phyloP scores from a whole-genome alignment of 2,113 vertebrate species.

The Caranx ignobilis region DNA sequence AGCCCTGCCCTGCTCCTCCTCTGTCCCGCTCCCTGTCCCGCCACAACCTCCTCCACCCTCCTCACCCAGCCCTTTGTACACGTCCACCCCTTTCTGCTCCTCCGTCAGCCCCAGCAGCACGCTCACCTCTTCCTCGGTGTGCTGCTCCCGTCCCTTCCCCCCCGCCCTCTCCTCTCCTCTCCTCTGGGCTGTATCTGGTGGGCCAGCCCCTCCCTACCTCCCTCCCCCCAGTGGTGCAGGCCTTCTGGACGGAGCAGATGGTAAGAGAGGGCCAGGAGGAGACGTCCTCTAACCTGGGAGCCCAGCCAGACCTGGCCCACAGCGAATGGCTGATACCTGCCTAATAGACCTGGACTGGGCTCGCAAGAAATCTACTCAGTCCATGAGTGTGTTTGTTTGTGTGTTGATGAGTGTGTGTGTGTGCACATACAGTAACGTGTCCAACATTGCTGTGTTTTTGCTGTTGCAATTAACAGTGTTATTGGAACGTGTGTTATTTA shows the following conservation, averaged over 20 bases:
- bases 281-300: conserved; percentile 87
- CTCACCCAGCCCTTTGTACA: conserved; percentile 22
- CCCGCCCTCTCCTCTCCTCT: conserved; percentile 23
- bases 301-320: conserved; percentile 80
- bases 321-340: conserved; percentile 69
- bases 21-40: background rate
- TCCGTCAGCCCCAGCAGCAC: conserved; percentile 26
- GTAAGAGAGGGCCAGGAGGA: conserved; percentile 81
- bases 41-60: background rate
- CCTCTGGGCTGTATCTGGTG: conserved; percentile 64
- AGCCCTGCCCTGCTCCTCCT: conserved; percentile 60
- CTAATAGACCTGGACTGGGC: conserved; percentile 77
- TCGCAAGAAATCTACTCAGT: conserved; percentile 53
- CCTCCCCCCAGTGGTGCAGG: conserved; percentile 71
- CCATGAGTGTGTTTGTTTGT: conserved; percentile 36
- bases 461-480: conserved; percentile 26
- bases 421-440: conserved; percentile 27
- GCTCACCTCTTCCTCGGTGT: conserved; percentile 10
- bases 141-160: background rate
- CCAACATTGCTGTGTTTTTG: conserved; percentile 13
- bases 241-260: conserved; percentile 88
- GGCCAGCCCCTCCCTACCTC: conserved; percentile 26
- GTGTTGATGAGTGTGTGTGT: conserved; percentile 36
- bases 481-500: conserved; percentile 39
- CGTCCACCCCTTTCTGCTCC: conserved; percentile 39